A percentile compares a stretch with the other conserved stretches of the same genome.
These are phyloP conservation scores for Drosophila arawakana DNA, from an alignment of 1,140 invertebrate species.

Conservation along the genomic window DNA sequence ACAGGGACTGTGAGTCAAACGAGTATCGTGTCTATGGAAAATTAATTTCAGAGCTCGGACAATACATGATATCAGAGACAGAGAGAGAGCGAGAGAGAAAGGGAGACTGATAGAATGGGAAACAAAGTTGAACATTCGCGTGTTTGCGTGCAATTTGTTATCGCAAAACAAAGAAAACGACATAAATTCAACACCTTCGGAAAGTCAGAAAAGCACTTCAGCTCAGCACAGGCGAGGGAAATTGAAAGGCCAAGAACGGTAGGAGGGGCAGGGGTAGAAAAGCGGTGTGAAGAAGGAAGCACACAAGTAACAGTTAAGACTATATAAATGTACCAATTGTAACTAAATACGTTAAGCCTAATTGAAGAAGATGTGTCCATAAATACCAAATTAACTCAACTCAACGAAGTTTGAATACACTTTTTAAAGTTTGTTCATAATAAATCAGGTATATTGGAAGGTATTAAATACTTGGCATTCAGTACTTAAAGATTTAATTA, in stretches of 20 bases:
- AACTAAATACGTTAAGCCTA: conserved; percentile 29
- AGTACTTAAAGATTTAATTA: no score
- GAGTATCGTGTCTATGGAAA: conserved; percentile 67
- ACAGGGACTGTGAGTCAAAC: neutral
- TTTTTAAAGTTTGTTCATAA: neutral
- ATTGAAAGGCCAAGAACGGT: neutral
- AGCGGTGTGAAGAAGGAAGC: no score
- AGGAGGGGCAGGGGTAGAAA: neutral
- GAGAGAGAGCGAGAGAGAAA: neutral
- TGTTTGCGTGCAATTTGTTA: conserved; percentile 69
- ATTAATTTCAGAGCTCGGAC: conserved; percentile 65
- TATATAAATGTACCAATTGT: conserved; percentile 2
- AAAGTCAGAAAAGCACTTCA: conserved; percentile 21
- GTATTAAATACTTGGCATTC: no score
- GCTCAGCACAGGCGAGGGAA: neutral
- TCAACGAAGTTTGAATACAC: neutral
- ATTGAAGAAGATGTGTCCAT: conserved; percentile 11
- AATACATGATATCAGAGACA: conserved; percentile 29
- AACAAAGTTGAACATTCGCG: conserved; percentile 51
- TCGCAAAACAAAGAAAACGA: conserved; percentile 60
- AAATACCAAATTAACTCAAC: neutral
- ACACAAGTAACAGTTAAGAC: neutral
- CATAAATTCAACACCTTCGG: conserved; percentile 72
- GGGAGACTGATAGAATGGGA: neutral
- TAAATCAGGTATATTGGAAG: neutral